These are phyloP conservation scores for Lasioglossum leucozonium DNA, from an alignment of 2,888 invertebrate genomes.

Conservation along the genomic window DNA sequence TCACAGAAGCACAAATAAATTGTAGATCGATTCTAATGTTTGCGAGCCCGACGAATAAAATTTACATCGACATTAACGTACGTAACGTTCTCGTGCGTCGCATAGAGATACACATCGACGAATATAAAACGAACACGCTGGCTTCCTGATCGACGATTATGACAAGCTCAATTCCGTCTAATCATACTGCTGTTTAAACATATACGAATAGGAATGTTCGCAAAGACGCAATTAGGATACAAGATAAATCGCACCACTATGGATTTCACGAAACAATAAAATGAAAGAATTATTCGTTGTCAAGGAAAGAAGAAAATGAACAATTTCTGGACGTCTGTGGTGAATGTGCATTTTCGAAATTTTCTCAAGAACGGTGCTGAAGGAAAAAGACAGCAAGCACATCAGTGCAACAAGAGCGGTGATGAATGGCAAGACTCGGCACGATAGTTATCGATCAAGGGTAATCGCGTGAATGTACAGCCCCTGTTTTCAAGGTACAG, in stretches of 20 bases:
- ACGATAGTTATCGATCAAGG: slow-evolving; percentile 38
- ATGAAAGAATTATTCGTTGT: neutral
- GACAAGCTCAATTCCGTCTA: too few relatives aligned
- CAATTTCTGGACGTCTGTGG: neutral
- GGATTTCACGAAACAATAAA: neutral
- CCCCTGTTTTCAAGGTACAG: slow-evolving; percentile 2
- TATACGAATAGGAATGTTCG: neutral
- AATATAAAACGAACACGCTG: neutral
- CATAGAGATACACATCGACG: neutral
- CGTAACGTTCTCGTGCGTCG: neutral
- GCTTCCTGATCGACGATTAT: neutral
- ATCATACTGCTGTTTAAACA: neutral
- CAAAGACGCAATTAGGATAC: neutral
- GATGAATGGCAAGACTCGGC: slow-evolving; percentile 4
- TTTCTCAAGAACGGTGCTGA: neutral
- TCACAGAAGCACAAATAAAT: neutral
- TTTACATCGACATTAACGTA: neutral
- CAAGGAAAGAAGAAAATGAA: neutral
- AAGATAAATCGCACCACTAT: neutral
- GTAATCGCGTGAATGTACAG: slow-evolving; percentile 18
- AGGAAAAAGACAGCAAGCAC: neutral
- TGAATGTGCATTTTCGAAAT: too few relatives aligned
- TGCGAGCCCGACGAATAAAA: neutral
- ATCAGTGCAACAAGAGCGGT: neutral
- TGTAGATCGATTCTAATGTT: neutral